Base-by-base conservation (phyloP, 2,113 vertebrate species). In the Anas platyrhynchos region DNA sequence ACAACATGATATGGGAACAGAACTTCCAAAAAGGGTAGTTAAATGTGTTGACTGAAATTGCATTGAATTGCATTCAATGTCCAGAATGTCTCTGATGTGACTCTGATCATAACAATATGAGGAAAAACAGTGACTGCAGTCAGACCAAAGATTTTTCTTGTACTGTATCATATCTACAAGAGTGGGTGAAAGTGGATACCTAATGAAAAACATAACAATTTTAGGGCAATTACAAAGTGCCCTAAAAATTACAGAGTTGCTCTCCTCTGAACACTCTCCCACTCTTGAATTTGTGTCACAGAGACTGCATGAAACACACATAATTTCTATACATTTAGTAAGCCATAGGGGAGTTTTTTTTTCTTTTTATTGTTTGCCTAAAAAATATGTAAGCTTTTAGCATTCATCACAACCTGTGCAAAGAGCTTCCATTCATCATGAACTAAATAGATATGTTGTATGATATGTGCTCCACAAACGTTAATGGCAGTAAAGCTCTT, bases 131-230 rank as follows among this genome's bases (percentile, higher is more conserved):
- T 69, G 9, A 61, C 5, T 52, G 14, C 16, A 73, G 10, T 10
- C 65, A 93, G 44, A 71, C 2, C 16, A 83, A 56, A 77, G 14
- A 32, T 43, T 3, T 54, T 46, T 84, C 44, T 54, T 69, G 26
- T 73, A 54, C 2, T 66, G 6, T 23, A 22, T 20, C 4, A 8
- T 25, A 41, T 29, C 36, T 72, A 26, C 13, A 66, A 34, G 6
- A 23, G 5, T 52, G 32, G 1, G 3, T 1, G 0, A 73, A 91
- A 76, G 13, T 10, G 12, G 9, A 3, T 29, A 48, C 3, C 20
- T 77, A 29, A 62, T 23, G 22, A 69, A 81, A 93, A 81, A 50
- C 12, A 29, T n/a, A 38, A n/a, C 3, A 14, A 65, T 65, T 65
- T 65, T 0, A 1, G 32, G 22, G 20, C 4, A 69, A 41, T 63